A percentile compares a stretch with the other conserved stretches of the same genome.
Conservation (phyloP, 2,797 vertebrate genomes). For the Diglossa cyanea region DNA sequence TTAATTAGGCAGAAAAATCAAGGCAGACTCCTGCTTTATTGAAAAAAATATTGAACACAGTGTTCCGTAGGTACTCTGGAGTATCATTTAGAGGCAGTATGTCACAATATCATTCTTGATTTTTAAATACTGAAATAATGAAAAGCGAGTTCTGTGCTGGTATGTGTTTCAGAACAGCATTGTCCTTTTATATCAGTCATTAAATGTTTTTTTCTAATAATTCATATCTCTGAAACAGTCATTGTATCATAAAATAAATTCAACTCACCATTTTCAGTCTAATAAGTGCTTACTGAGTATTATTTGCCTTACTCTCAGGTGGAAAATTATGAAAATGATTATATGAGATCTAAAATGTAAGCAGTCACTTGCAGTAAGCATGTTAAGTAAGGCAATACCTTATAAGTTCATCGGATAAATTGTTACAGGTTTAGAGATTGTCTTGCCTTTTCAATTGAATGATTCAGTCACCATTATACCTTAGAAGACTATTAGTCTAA, state of each 20-base stretch:
- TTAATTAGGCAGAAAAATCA: constrained; percentile 52
- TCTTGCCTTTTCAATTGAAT: not conserved
- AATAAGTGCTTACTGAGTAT: constrained; percentile 41
- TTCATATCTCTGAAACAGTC: constrained; percentile 35
- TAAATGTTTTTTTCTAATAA: constrained; percentile 33
- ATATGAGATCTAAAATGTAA: not conserved
- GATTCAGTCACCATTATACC: not conserved
- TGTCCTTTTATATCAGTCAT: not conserved
- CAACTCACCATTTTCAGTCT: constrained; percentile 36
- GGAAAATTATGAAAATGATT: constrained; percentile 19
- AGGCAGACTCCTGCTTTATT: constrained; percentile 1
- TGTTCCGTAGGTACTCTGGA: not conserved
- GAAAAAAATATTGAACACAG: not conserved
- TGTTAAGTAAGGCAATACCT: not conserved
- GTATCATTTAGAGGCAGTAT: constrained; percentile 9
- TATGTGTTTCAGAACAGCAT: not conserved
- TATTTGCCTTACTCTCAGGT: constrained; percentile 19
- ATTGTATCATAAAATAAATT: constrained; percentile 30
- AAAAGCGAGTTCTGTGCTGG: not conserved
- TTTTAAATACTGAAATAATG: constrained; percentile 45
- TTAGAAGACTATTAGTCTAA: constrained; percentile 5
- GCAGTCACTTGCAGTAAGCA: not conserved
- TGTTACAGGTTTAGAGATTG: not conserved
- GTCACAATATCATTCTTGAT: not conserved
- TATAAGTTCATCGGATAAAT: not conserved